These are phyloP conservation scores for Leptinotarsa juncta DNA, from an alignment of 2,888 invertebrate genomes.

Conservation along the genomic window DNA sequence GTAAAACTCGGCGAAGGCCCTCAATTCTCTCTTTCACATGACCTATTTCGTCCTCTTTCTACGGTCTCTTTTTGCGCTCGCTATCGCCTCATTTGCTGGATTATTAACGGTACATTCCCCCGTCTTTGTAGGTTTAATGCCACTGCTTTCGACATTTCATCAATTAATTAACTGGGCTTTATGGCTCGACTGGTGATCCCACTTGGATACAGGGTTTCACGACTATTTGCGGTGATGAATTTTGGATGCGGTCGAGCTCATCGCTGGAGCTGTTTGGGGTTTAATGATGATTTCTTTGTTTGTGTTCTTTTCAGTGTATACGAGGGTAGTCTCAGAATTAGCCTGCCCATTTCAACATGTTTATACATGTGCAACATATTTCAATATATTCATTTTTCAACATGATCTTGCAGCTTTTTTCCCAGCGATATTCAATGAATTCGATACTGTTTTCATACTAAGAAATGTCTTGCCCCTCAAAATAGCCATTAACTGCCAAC, in stretches of 20 bases:
- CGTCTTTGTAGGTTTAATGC: constrained; percentile 33
- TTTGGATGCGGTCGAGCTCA: neutral
- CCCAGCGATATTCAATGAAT: too few species aligned
- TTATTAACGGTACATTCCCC: constrained; percentile 59
- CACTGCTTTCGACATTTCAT: constrained; percentile 31
- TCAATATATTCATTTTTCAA: too few species aligned
- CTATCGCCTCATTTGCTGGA: constrained; percentile 56
- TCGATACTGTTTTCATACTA: too few species aligned
- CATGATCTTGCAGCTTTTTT: too few species aligned
- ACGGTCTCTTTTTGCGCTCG: constrained; percentile 23
- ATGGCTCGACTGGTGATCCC: constrained; percentile 7
- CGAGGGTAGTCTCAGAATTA: too few species aligned
- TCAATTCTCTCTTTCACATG: constrained; percentile 28
- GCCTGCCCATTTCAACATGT: too few species aligned
- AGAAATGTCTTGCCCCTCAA: too few species aligned
- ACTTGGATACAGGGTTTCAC: neutral
- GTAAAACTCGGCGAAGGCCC: constrained; percentile 32
- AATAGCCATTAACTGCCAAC: too few species aligned
- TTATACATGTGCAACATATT: too few species aligned
- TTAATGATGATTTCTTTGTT: too few species aligned
- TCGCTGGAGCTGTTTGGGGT: too few species aligned
- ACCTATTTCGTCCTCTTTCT: constrained; percentile 23
- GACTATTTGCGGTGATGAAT: neutral
- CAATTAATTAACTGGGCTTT: constrained; percentile 32
- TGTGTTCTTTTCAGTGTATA: too few species aligned